phyloP scores from a whole-genome alignment of 2,113 vertebrate species.

The Pteruthius melanotis region DNA sequence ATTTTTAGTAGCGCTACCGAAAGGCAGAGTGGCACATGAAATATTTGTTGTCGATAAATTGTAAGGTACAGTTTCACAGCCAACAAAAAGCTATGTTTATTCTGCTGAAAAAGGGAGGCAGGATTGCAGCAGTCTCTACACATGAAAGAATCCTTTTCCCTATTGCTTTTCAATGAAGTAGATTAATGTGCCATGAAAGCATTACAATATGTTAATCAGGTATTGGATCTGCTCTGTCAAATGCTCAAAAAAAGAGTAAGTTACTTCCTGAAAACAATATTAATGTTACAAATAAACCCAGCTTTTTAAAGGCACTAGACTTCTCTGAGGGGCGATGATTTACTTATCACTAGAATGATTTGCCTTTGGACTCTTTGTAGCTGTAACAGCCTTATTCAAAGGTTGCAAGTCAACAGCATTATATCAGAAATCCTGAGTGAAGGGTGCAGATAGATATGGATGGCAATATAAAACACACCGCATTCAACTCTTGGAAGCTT shows the following conservation, averaged over 20 bases:
- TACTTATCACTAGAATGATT: neutral
- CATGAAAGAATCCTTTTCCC: neutral
- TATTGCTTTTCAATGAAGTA: neutral
- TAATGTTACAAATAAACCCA: neutral
- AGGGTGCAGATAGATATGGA: neutral
- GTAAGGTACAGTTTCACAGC: neutral
- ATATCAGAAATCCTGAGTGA: neutral
- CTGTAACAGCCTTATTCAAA: neutral
- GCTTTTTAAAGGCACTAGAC: neutral
- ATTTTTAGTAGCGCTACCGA: neutral
- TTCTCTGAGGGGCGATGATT: neutral
- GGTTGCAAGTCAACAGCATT: neutral
- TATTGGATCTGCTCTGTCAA: neutral
- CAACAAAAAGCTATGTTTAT: neutral
- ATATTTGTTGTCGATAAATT: neutral
- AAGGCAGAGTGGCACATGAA: neutral
- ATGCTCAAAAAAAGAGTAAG: neutral
- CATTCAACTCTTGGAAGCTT: neutral
- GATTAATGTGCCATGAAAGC: neutral
- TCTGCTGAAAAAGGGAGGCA: neutral
- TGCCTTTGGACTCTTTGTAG: neutral
- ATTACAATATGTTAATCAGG: neutral
- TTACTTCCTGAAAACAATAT: neutral
- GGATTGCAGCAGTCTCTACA: neutral
- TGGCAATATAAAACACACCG: neutral